Evolutionary conservation across 2,113 vertebrate genomes (phyloP), one percentile per base, ranked within the genome.

Genomic region (Tragelaphus imberbis): DNA sequence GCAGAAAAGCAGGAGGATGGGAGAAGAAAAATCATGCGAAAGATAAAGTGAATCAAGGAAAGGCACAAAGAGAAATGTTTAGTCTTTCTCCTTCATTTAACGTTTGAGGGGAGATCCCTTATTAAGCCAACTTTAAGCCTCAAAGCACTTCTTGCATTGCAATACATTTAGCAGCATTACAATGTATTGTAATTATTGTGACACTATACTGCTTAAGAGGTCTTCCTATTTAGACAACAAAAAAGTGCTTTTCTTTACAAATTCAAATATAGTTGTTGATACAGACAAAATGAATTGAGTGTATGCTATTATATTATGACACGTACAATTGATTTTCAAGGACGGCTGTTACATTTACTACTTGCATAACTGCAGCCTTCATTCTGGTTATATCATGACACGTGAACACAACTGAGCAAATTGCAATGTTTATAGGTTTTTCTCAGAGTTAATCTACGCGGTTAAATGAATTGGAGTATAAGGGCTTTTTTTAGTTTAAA

Each of bases 381-480:
- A 2, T 94, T 84, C 58, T 87, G 27, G 36, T 90, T 84, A 21
- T 86, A 96, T n/a, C 82, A 63, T 14, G 11, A 53, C 58, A 5
- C 13, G 9, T 84, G 95, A 92, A 90, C 56, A 55, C 87, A 77
- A 75, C 90, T 94, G n/a, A 97, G 77, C 28, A 9, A 15, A 51
- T 36, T 1, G 19, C 21, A 81, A 9, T 58, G n/a, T 0, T 15
- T 63, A 65, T 1, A 44, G 58, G 79, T 92, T 65, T 68, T 68
- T 88, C n/a, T 5, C 65, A 30, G 55, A 84, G 58, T 98, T 97
- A 97, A 88, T 96, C 94, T 91, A 49, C 6, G 68, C 23, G 0
- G 95, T 97, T 98, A 97, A 84, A n/a, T 92, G 15, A 7, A 7
- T 17, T 93, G 44, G 7, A 21, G 68, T 97, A 90, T 33, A 36